Evolutionary conservation across 2,888 invertebrate species (phyloP).

Genomic region (Sphecodes monilicornis): DNA sequence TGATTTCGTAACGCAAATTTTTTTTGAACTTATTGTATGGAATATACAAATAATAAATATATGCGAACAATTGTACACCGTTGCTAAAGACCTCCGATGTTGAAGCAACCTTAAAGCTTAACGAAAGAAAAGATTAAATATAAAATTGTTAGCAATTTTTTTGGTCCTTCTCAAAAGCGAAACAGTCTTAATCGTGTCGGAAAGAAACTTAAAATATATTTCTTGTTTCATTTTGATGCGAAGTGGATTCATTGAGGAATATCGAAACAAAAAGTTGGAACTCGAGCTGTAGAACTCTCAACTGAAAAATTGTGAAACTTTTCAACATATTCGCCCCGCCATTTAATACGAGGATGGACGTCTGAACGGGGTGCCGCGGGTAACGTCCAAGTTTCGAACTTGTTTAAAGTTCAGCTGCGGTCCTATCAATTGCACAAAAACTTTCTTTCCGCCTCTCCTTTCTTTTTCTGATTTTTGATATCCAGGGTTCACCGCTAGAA

Average conservation of each 20-base stretch:
- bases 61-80: no score
- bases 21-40: no score
- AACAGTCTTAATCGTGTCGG: background rate
- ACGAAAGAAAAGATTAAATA: background rate
- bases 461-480: slow-evolving; percentile 11
- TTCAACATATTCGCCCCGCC: slow-evolving; percentile 46
- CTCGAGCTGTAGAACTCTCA: slow-evolving; percentile 9
- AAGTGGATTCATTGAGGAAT: slow-evolving; percentile 15
- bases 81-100: no score
- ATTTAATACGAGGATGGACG: slow-evolving; percentile 67
- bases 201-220: background rate
- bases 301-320: slow-evolving; percentile 68
- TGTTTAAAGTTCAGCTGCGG: slow-evolving; percentile 71
- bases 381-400: slow-evolving; percentile 68
- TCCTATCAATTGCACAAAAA: slow-evolving; percentile 69
- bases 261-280: background rate
- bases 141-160: background rate
- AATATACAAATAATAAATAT: no score
- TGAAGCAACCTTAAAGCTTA: no score
- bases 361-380: slow-evolving; percentile 59
- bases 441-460: slow-evolving; percentile 47
- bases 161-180: background rate
- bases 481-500: background rate
- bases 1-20: no score
- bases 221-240: slow-evolving; percentile 11